A percentile compares a stretch with the other conserved stretches of the same genome.
phyloP scores from a whole-genome alignment of 2,888 invertebrate genomes.

The Desoria tigrina region DNA sequence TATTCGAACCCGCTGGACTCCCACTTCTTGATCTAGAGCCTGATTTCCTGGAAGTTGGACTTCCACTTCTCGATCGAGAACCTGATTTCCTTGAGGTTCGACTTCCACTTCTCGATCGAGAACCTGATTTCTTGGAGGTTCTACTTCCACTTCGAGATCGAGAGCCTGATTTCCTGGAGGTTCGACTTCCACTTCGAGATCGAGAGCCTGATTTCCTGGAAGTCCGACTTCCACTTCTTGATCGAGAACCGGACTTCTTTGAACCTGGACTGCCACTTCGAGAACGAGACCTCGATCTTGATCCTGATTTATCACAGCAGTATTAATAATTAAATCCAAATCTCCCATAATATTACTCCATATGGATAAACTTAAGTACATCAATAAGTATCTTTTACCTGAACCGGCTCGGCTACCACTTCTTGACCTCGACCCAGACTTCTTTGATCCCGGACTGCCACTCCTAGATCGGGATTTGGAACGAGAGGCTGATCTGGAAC shows the following conservation, averaged over 20 bases:
- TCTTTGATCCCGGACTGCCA: conserved; percentile 54
- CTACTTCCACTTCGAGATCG: conserved; percentile 42
- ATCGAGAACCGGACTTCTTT: conserved; percentile 49
- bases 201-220: conserved; percentile 55
- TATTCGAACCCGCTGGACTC: conserved; percentile 9
- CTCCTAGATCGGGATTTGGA: conserved; percentile 35
- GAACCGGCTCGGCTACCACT: conserved; percentile 49
- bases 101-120: conserved; percentile 54
- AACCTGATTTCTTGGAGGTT: conserved; percentile 12
- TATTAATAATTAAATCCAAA: too few relatives aligned
- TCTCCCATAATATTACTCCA: too few relatives aligned
- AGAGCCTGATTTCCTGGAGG: conserved; percentile 55
- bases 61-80: conserved; percentile 54
- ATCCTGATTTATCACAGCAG: too few relatives aligned
- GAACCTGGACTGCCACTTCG: conserved; percentile 54
- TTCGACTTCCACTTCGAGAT: conserved; percentile 39
- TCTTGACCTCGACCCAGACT: conserved; percentile 52
- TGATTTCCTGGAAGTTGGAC: conserved; percentile 33
- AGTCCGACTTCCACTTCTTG: conserved; percentile 51
- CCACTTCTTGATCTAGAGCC: conserved; percentile 31
- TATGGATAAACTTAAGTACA: too few relatives aligned
- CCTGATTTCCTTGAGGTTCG: conserved; percentile 8
- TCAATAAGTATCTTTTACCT: too few relatives aligned
- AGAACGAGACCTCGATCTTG: conserved; percentile 23
- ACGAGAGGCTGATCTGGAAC: conserved; percentile 39